These are phyloP conservation scores for Drosophila navojoa DNA, from an alignment of 1,140 invertebrate species.

Conservation along the genomic window DNA sequence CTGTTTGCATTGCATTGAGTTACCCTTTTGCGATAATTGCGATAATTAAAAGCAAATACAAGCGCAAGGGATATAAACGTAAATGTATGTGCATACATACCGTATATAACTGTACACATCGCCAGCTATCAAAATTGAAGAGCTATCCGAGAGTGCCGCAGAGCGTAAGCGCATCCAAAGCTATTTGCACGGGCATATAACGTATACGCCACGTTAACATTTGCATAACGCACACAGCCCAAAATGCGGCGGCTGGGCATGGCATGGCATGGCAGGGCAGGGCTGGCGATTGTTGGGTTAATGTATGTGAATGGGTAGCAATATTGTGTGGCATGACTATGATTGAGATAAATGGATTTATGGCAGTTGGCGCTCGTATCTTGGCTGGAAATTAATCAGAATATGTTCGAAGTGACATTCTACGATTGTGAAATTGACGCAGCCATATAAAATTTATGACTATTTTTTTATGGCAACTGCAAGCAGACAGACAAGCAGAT, in stretches of 20 bases:
- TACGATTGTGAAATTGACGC: slow-evolving; percentile 76
- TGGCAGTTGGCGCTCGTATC: slow-evolving; percentile 59
- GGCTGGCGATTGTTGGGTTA: slow-evolving; percentile 12
- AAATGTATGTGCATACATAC: neutral
- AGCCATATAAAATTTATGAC: slow-evolving; percentile 72
- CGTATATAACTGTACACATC: neutral
- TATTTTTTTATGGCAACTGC: slow-evolving; percentile 46
- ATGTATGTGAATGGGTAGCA: neutral
- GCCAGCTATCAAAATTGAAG: slow-evolving; percentile 19
- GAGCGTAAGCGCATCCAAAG: slow-evolving; percentile 53
- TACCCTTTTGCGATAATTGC: slow-evolving; percentile 79
- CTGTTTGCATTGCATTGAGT: slow-evolving; percentile 65
- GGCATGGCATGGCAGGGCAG: neutral
- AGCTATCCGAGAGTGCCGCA: slow-evolving; percentile 10
- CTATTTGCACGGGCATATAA: slow-evolving; percentile 66
- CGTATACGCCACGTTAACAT: slow-evolving; percentile 74
- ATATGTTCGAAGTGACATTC: slow-evolving; percentile 69
- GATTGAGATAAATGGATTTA: slow-evolving; percentile 82
- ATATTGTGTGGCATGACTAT: slow-evolving; percentile 59
- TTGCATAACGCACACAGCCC: slow-evolving; percentile 49
- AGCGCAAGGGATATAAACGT: slow-evolving; percentile 56
- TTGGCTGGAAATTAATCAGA: slow-evolving; percentile 74
- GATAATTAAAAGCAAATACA: slow-evolving; percentile 82
- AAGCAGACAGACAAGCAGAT: slow-evolving; percentile 23
- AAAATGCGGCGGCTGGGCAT: slow-evolving; percentile 3